Conservation (phyloP, 2,113 vertebrate species). For the Pollachius pollachius region DNA sequence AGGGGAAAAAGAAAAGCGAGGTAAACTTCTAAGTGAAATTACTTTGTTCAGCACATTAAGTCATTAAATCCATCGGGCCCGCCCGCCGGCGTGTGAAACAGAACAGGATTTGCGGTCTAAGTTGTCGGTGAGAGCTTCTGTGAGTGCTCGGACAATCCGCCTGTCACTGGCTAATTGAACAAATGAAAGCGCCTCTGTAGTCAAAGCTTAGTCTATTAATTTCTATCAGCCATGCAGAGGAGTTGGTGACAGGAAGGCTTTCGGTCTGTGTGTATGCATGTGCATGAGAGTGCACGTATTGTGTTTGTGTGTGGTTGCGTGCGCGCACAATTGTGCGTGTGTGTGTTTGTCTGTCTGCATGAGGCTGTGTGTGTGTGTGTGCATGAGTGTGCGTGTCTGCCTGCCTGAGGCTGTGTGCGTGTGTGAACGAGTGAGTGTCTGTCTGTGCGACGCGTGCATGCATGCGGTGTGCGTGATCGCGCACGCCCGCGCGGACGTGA, state of each 20-base stretch:
- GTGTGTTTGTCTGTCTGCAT: no score
- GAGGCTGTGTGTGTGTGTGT: no score
- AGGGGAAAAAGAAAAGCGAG: neutral
- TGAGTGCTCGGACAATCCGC: neutral
- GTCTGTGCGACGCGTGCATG: no score
- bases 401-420: no score
- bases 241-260: conserved; percentile 9
- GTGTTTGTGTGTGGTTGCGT: no score
- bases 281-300: no score
- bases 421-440: no score
- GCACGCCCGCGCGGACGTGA: conserved; percentile 1
- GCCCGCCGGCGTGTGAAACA: neutral
- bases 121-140: neutral
- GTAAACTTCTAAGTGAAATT: neutral
- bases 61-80: neutral
- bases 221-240: conserved; percentile 24
- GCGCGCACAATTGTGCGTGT: no score
- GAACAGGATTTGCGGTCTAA: neutral
- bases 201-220: conserved; percentile 9
- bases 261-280: conserved; percentile 1
- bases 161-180: conserved; percentile 14
- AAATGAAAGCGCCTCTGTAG: conserved; percentile 19
- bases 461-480: no score
- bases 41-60: neutral
- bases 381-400: no score